Conservation (phyloP, 2,797 vertebrate species). For the Kryptopterus vitreolus region DNA sequence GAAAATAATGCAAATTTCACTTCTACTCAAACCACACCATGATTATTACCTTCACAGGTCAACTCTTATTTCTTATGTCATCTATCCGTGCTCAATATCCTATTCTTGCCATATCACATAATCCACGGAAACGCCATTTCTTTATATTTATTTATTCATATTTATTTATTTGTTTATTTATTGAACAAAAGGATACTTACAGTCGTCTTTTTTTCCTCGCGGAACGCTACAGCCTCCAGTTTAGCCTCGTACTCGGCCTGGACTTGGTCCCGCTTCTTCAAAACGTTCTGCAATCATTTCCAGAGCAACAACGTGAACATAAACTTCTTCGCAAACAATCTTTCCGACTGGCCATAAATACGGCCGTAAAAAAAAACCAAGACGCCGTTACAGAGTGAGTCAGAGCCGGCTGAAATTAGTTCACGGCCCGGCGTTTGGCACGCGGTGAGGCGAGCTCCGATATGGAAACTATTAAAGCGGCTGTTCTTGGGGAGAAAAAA, state of each 20-base stretch:
- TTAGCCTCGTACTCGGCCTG: constrained; percentile 96
- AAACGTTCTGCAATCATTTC: constrained; percentile 76
- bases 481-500: constrained; percentile 23
- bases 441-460: not conserved
- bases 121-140: not conserved
- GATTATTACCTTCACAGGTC: not conserved
- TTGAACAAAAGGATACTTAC: constrained; percentile 68
- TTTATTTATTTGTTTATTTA: not conserved
- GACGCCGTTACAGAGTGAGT: constrained; percentile 6
- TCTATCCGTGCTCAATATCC: not conserved
- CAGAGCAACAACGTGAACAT: not conserved
- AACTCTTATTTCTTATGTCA: not conserved
- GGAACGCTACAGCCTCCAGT: constrained; percentile 86
- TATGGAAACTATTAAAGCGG: constrained; percentile 36
- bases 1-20: not conserved
- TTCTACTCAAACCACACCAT: not conserved
- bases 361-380: constrained; percentile 3
- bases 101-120: not conserved
- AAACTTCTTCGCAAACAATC: not conserved
- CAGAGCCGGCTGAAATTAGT: not conserved
- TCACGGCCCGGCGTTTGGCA: constrained; percentile 19
- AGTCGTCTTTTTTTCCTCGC: constrained; percentile 88
- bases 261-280: constrained; percentile 94
- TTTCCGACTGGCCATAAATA: not conserved
- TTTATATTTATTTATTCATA: too few relatives aligned